Evolutionary conservation across 1,140 invertebrate genomes (phyloP), one percentile per base, ranked within the genome.

Genomic region (Argopecten irradians): DNA sequence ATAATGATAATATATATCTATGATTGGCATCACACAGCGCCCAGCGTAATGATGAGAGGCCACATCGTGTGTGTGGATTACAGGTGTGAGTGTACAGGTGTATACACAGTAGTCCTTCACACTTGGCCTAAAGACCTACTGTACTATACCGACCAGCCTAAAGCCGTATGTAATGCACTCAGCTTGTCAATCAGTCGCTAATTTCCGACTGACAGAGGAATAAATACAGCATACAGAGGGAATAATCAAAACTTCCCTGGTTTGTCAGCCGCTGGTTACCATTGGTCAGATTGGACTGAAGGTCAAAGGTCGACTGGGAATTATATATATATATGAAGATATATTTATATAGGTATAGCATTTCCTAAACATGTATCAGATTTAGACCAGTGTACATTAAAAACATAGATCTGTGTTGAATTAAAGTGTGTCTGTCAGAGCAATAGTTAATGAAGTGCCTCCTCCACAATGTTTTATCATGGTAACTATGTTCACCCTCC

Each of bases 41-140:
- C n/a, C n/a, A 11, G 9, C 43, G 43, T 71, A 71, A n/a, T n/a
- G n/a, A n/a, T n/a, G 55, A 5, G 55, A 71, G 55, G 55, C 55
- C 55, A 71, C 55, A 28, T 22, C 28, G 19, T 19, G 43, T 46
- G 13, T 46, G 43, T 46, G 43, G 55, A 16, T 1, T 71, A 71
- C 55, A 71, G 55, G 55, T 71, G 55, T 71, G 55, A 71, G 22
- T 8, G 55, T 71, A 71, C 55, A 71, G 55, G 55, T 71, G 55
- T 71, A 71, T 71, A 71, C 22, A 71, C 55, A 71, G 1, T 71
- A 71, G n/a, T 71, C 55, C 22, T n/a, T 71, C 55, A 71, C 55
- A 71, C 55, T 71, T 71, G 55, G 55, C 55, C 55, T 71, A 71
- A 71, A 71, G 55, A 71, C 55, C 55, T 71, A 71, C 22, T 71